These are phyloP conservation scores for Astatotilapia flaviijosephi DNA, from an alignment of 2,113 vertebrate genomes.

Conservation along the genomic window DNA sequence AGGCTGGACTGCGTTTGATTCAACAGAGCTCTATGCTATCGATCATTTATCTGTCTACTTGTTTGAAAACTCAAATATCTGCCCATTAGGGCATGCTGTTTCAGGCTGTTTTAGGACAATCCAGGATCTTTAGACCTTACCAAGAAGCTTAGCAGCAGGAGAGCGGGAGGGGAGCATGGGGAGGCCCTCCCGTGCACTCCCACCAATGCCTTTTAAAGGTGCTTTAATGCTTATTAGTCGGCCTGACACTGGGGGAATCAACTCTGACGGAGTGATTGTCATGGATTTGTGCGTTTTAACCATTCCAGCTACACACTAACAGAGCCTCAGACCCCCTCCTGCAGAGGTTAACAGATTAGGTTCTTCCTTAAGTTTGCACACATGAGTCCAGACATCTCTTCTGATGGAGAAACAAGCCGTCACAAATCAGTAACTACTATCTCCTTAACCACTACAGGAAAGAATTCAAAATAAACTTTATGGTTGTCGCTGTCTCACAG, in stretches of 20 bases:
- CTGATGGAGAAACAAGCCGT: neutral
- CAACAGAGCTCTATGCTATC: neutral
- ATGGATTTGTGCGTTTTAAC: neutral
- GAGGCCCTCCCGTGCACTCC: neutral
- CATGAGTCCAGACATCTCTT: neutral
- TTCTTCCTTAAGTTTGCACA: neutral
- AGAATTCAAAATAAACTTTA: neutral
- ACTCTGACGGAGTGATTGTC: neutral
- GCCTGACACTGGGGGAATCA: neutral
- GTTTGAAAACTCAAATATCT: neutral
- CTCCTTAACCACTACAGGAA: neutral
- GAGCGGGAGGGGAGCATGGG: neutral
- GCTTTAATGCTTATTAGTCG: neutral
- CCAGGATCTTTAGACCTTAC: neutral
- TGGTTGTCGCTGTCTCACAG: neutral
- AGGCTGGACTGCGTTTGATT: neutral
- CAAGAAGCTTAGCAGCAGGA: neutral
- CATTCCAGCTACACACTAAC: neutral
- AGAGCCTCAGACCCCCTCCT: neutral
- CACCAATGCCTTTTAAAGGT: neutral
- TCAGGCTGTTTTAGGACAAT: neutral
- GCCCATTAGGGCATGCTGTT: neutral
- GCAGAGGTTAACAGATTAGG: neutral
- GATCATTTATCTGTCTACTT: neutral
- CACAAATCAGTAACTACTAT: neutral